Evolutionary conservation across 2,797 vertebrate species (phyloP).

Genomic region (Danio choprae): DNA sequence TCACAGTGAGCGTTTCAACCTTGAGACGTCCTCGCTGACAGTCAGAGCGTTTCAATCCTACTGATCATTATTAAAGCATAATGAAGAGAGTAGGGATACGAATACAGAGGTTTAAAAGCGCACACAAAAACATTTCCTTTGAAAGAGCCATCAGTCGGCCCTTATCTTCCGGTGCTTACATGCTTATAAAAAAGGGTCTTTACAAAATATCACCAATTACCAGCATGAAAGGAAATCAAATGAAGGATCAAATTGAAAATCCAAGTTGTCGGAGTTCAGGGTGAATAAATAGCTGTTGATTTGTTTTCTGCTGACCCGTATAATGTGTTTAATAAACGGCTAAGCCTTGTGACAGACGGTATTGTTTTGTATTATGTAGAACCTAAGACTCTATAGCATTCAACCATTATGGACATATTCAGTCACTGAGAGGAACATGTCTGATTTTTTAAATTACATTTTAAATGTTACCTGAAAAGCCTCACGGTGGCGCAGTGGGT

Average conservation of each 20-base stretch:
- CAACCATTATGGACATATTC: not conserved
- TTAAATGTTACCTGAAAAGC: not conserved
- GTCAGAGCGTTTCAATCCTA: conserved; percentile 3
- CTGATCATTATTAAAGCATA: conserved; percentile 32
- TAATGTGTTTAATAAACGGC: not conserved
- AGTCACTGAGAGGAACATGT: not conserved
- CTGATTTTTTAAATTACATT: not conserved
- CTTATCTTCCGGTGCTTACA: conserved; percentile 7
- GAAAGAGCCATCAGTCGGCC: not conserved
- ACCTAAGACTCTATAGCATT: not conserved
- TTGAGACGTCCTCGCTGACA: conserved; percentile 46
- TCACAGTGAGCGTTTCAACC: conserved; percentile 48
- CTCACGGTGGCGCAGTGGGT: no score
- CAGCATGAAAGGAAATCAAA: conserved; percentile 12
- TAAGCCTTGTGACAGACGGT: not conserved
- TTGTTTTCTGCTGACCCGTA: not conserved
- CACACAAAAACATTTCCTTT: not conserved
- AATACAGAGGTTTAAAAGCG: not conserved
- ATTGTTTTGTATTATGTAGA: not conserved
- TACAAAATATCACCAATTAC: not conserved
- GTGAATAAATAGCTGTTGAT: not conserved
- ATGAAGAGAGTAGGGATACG: not conserved
- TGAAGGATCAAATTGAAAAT: not conserved
- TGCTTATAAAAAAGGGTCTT: not conserved
- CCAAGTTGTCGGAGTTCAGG: not conserved